Evolutionary conservation across 2,113 vertebrate species (phyloP).

Genomic region (Trachemys scripta): DNA sequence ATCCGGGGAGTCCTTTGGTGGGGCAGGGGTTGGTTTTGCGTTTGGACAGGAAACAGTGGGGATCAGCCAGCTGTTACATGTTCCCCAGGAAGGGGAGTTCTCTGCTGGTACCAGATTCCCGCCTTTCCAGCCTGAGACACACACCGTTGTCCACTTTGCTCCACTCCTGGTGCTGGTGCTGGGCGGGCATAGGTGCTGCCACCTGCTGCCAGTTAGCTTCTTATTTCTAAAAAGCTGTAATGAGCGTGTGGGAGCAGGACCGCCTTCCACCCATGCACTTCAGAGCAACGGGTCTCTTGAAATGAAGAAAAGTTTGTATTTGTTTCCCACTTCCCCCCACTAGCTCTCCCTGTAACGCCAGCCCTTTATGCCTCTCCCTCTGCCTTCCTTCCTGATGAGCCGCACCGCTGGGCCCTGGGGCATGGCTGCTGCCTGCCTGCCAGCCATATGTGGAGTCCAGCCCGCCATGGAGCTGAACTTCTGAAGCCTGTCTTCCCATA

Average conservation of each 20-base stretch:
- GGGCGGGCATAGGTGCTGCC: constrained; percentile 28
- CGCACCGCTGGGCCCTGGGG: background rate
- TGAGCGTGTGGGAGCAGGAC: background rate
- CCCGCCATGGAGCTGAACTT: background rate
- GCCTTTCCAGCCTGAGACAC: background rate
- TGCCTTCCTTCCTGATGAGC: background rate
- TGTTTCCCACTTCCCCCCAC: background rate
- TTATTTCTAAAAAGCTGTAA: background rate
- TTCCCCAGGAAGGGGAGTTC: background rate
- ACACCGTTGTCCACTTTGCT: background rate
- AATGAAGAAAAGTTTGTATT: background rate
- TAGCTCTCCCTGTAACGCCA: background rate
- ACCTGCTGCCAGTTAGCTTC: constrained; percentile 3
- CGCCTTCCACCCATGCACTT: background rate
- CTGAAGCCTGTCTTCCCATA: background rate
- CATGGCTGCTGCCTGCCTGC: background rate
- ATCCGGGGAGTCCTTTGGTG: background rate
- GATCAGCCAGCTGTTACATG: background rate
- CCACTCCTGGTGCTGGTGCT: background rate
- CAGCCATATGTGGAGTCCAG: fast-evolving
- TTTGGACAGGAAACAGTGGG: background rate
- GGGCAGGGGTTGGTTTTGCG: background rate
- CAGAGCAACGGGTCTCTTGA: background rate
- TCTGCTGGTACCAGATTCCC: background rate
- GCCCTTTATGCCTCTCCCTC: background rate